Percentiles rank a stretch among this genome's conserved stretches.
phyloP scores from a whole-genome alignment of 2,888 invertebrate genomes.

The Spodoptera littoralis region DNA sequence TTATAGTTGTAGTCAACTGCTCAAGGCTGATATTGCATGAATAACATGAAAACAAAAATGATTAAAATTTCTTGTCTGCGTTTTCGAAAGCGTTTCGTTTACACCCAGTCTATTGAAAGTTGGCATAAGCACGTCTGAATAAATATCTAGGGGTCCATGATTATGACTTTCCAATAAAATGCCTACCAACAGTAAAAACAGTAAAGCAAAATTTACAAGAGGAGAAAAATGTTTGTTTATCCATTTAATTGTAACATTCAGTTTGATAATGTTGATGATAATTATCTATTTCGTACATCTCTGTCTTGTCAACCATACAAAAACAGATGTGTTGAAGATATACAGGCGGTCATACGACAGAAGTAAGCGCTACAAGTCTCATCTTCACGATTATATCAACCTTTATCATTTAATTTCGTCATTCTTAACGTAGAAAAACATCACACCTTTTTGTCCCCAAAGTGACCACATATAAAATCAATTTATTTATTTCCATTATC shows the following conservation, averaged over 20 bases:
- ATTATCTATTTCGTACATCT: slow-evolving; percentile 71
- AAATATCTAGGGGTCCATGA: slow-evolving; percentile 37
- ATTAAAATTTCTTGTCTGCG: too few species aligned
- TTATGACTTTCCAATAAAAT: slow-evolving; percentile 17
- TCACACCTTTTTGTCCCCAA: too few species aligned
- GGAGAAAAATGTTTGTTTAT: slow-evolving; percentile 79
- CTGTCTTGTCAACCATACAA: slow-evolving; percentile 63
- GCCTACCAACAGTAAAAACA: slow-evolving; percentile 14
- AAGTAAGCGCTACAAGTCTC: slow-evolving; percentile 32
- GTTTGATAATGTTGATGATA: slow-evolving; percentile 61
- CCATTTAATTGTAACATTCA: slow-evolving; percentile 70
- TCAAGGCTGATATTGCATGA: too few species aligned
- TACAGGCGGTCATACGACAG: slow-evolving; percentile 42
- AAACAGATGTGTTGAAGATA: slow-evolving; percentile 56
- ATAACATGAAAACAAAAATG: too few species aligned
- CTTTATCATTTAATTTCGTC: too few species aligned
- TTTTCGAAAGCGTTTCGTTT: too few species aligned
- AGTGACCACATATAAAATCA: too few species aligned
- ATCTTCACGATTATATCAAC: too few species aligned
- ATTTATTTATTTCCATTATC: too few species aligned
- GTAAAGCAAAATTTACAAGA: slow-evolving; percentile 69
- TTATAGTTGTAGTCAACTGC: too few species aligned
- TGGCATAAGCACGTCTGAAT: neutral
- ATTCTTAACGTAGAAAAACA: too few species aligned
- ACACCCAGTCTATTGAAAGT: too few species aligned